Conservation (phyloP, 2,888 invertebrate species). For the Chrysodeixis includens region DNA sequence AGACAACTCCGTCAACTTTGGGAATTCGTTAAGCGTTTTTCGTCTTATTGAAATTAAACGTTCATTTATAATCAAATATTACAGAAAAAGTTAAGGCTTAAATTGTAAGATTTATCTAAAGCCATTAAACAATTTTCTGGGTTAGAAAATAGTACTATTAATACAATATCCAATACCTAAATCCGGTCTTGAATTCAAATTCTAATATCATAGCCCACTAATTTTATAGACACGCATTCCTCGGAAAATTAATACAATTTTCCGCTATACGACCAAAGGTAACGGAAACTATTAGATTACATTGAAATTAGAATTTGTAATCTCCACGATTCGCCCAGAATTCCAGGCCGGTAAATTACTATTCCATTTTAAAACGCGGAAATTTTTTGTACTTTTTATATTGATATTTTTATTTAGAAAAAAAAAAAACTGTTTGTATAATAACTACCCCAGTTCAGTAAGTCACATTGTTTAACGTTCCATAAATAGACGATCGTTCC, state of each 20-base stretch:
- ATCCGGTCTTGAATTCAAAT: slow-evolving; percentile 5
- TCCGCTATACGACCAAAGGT: slow-evolving; percentile 37
- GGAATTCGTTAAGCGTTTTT: slow-evolving; percentile 24
- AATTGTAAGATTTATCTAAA: neutral
- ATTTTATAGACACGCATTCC: slow-evolving; percentile 36
- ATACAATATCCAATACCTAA: neutral
- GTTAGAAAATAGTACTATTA: neutral
- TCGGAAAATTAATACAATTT: slow-evolving; percentile 44
- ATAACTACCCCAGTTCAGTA: no score
- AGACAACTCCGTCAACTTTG: slow-evolving; percentile 16
- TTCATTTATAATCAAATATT: slow-evolving; percentile 10
- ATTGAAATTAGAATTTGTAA: slow-evolving; percentile 54
- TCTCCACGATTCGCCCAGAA: slow-evolving; percentile 45
- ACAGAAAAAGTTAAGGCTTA: neutral
- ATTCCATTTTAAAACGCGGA: slow-evolving; percentile 19
- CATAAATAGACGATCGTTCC: neutral
- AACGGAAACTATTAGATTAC: slow-evolving; percentile 46
- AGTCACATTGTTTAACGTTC: neutral
- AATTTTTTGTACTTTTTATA: slow-evolving; percentile 13
- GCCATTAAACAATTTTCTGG: neutral
- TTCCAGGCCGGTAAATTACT: slow-evolving; percentile 34
- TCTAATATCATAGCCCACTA: slow-evolving; percentile 36
- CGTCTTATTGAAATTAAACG: slow-evolving; percentile 16
- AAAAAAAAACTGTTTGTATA: no score
- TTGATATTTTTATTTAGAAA: neutral